Base-by-base conservation (phyloP, 1,140 invertebrate genomes). In the Hesperophylax magnus region DNA sequence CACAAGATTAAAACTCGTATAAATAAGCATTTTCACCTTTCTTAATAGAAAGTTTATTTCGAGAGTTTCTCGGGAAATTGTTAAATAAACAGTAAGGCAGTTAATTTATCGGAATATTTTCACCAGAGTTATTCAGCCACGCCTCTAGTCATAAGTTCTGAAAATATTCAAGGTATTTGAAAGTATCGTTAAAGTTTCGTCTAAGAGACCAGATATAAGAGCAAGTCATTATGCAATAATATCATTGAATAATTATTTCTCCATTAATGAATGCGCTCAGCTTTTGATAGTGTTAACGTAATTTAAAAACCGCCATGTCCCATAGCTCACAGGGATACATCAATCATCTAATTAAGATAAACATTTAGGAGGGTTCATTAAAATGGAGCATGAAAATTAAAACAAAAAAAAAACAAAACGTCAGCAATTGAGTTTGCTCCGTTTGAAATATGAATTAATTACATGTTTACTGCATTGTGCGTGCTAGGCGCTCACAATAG, bases 351-450 rank as follows among this genome's bases (percentile, higher is more conserved):
- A 82, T 79, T 82, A 82, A 77, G 80, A 82, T 69, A 80, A 52
- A 79, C 60, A 77, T 74, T 77, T 63, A 65, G 56, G 65, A 58
- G 61, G 75, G 81, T 77, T 78, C 79, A 82, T 82, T 82, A 82
- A 82, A 82, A 78, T 63, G 72, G 79, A 82, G 78, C 81, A 77
- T 80, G 81, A 77, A 82, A 77, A 82, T 80, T 82, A 80, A 82
- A 75, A 78, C n/a, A 72, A 81, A 75, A 69, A 81, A 75, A 69
- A 77, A 82, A 79, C 77, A 82, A 82, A 80, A 80, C 75, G 77
- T 75, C 67, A 77, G 76, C 81, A 82, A 82, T 82, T 80, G 78
- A 75, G 81, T 82, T 82, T 82, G 74, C 69, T 31, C 56, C 69
- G 77, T 31, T 69, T 34, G 58, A 39, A 77, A 82, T 82, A 80